Percentiles rank a stretch among this genome's conserved stretches.
phyloP scores from a whole-genome alignment of 2,888 invertebrate genomes.

The Oligia strigilis region DNA sequence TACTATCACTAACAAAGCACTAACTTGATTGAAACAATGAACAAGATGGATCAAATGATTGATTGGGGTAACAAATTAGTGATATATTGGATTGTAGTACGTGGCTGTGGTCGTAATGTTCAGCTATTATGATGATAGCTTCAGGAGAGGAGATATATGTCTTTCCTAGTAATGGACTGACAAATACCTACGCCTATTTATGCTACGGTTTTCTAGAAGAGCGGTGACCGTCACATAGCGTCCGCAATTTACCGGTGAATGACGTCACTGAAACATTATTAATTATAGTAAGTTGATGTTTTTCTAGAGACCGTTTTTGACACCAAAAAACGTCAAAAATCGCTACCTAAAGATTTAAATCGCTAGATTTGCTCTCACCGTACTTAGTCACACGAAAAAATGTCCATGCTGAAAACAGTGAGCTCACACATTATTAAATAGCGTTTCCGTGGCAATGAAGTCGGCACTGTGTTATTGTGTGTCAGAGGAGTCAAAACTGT shows the following conservation, averaged over 20 bases:
- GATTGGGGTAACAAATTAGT: conserved; percentile 28
- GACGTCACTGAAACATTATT: neutral
- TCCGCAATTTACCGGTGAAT: neutral
- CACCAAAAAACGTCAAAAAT: neutral
- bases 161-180: neutral
- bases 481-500: no score
- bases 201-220: neutral
- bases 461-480: neutral
- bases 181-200: neutral
- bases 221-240: neutral
- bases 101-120: neutral
- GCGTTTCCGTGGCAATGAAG: neutral
- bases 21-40: conserved; percentile 24
- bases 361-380: neutral
- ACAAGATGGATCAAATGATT: conserved; percentile 33
- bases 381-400: neutral
- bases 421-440: neutral
- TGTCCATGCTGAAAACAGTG: no score
- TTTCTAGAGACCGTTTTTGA: neutral
- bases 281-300: no score
- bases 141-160: neutral
- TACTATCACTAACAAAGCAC: conserved; percentile 4
- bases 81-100: neutral
- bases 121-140: neutral
- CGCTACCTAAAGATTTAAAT: neutral